phyloP scores from a whole-genome alignment of 1,140 invertebrate species.

The Brevipalpus yothersi region DNA sequence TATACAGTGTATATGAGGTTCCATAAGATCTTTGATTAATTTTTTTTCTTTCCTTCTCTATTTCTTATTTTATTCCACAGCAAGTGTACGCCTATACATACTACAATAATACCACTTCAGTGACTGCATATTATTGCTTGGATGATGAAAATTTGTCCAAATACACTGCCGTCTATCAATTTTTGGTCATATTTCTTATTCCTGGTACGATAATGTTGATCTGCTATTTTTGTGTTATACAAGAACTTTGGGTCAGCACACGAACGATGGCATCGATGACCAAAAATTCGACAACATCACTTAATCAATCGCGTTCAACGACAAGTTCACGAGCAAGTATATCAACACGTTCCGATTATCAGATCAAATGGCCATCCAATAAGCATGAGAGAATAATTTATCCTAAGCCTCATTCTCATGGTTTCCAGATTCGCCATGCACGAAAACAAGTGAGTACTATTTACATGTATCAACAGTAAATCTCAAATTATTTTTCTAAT shows the following conservation, averaged over 20 bases:
- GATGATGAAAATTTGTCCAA: constrained; percentile 16
- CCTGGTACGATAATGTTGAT: constrained; percentile 20
- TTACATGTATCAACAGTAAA: too few relatives aligned
- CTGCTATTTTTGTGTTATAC: constrained; percentile 22
- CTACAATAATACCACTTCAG: constrained; percentile 18
- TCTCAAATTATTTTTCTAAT: too few relatives aligned
- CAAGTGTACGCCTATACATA: constrained; percentile 17
- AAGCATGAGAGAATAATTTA: background rate
- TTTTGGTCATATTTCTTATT: constrained; percentile 20
- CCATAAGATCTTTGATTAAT: background rate
- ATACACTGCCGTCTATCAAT: constrained; percentile 19
- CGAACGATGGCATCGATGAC: constrained; percentile 7
- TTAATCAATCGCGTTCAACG: background rate
- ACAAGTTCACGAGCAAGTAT: background rate
- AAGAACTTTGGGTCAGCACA: constrained; percentile 22
- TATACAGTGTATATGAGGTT: too few relatives aligned
- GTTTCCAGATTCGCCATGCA: constrained; percentile 12
- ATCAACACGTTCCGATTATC: background rate
- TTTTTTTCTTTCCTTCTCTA: background rate
- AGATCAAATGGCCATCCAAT: background rate
- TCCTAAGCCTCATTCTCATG: constrained; percentile 11
- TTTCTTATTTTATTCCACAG: constrained; percentile 10
- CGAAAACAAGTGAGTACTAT: constrained; percentile 15
- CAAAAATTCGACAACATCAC: background rate
- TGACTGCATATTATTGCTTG: constrained; percentile 17